phyloP scores from a whole-genome alignment of 1,140 invertebrate genomes.

The Brevipalpus yothersi region DNA sequence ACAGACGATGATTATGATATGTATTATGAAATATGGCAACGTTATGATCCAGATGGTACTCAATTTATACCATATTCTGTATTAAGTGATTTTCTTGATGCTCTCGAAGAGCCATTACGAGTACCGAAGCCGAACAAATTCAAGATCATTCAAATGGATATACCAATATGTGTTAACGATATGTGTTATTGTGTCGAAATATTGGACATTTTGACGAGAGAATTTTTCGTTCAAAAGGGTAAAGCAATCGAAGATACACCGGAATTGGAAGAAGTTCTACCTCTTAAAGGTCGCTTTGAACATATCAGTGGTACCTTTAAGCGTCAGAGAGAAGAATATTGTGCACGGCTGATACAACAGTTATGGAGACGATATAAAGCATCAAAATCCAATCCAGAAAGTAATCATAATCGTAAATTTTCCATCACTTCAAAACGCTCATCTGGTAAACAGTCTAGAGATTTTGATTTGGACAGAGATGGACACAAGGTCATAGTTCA shows the following conservation, averaged over 20 bases:
- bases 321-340: constrained; percentile 84
- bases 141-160: constrained; percentile 94
- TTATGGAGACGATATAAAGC: constrained; percentile 36
- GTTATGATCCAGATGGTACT: constrained; percentile 89
- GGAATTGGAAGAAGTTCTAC: constrained; percentile 35
- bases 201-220: constrained; percentile 61
- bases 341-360: constrained; percentile 75
- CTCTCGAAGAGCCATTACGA: constrained; percentile 71
- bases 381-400: constrained; percentile 13
- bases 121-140: constrained; percentile 97
- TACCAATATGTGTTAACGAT: constrained; percentile 88
- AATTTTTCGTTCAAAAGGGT: constrained; percentile 84
- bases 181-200: constrained; percentile 93
- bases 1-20: constrained; percentile 98
- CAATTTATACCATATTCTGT: constrained; percentile 80
- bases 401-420: constrained; percentile 17
- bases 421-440: constrained; percentile 33
- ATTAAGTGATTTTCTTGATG: constrained; percentile 79
- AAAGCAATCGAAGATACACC: constrained; percentile 11
- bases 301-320: constrained; percentile 74
- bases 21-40: constrained; percentile 98
- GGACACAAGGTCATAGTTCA: constrained; percentile 68
- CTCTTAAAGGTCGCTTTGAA: constrained; percentile 56
- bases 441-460: background rate
- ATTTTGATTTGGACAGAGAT: constrained; percentile 46